Base-by-base conservation (phyloP, 1,140 invertebrate species). In the Drosophila tsacasi region DNA sequence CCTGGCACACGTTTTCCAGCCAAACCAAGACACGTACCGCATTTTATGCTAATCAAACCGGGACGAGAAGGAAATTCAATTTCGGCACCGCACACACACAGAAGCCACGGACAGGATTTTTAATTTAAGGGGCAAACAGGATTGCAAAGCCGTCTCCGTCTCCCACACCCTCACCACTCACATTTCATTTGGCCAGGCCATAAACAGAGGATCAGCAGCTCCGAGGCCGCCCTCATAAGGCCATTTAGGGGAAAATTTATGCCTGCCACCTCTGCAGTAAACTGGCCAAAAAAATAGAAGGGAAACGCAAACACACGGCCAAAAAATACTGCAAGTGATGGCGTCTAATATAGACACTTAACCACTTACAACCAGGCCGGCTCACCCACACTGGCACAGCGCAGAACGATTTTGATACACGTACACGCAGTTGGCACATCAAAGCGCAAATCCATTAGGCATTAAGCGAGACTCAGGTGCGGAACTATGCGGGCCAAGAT, bases 401-500 rank as follows among this genome's bases (percentile, higher is more conserved):
- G 4, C 52, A 59, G 52, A n/a, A 61, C 71, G 71, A 73, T 74
- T 74, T 73, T 73, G 71, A 73, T 74, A 44, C 68, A 65, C 71
- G 61, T 63, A 65, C 42, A 65, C 35, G 58, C 52, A 71, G 78
- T 79, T 85, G 76, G 81, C 85, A 90, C 84, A 89, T 89, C 84
- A 89, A 89, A 90, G 84, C 81, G 69, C 85, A 89, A 90, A 89
- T 89, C 85, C 85, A 89, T 90, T 89, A 90, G 46, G 81, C 78
- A 89, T 84, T 76, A 89, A 68, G 65, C 71, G 49, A 44, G 63
- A 64, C 25, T 44, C 64, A 79, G 74, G 83, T 68, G 57, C 37
- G 47, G 42, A 67, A 79, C 68, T 77, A 80, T 67, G 73, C 23
- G 67, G 67, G 54, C 30, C 13, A 37, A 32, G 64, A 57, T 21